phyloP scores from a whole-genome alignment of 1,140 invertebrate genomes.

The Armadillidium nasatum region DNA sequence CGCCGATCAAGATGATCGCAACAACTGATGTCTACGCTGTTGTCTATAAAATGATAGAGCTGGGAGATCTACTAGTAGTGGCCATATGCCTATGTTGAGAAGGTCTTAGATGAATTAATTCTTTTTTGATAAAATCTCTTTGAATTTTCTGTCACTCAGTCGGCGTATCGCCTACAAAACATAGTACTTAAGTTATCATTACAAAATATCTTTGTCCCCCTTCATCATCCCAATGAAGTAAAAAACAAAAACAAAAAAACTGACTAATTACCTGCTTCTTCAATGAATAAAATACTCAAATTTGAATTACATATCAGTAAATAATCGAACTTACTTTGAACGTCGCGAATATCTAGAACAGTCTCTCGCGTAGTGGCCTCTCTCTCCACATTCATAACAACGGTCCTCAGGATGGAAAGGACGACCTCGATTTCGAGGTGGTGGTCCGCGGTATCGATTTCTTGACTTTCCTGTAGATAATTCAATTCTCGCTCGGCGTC shows the following conservation, averaged over 20 bases:
- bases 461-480: constrained; percentile 19
- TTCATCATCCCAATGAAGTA: not conserved
- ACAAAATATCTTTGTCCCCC: not conserved
- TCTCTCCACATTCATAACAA: constrained; percentile 28
- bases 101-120: not conserved
- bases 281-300: not conserved
- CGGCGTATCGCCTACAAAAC: constrained; percentile 1
- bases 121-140: no score
- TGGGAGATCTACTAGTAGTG: not conserved
- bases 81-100: not conserved
- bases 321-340: not conserved
- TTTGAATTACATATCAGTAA: no score
- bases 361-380: constrained; percentile 27
- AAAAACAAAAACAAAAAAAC: no score
- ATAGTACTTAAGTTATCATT: not conserved
- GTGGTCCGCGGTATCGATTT: constrained; percentile 22
- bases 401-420: constrained; percentile 29
- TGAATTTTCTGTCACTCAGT: not conserved
- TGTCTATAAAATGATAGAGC: not conserved
- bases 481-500: constrained; percentile 20
- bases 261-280: not conserved
- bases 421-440: constrained; percentile 20
- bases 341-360: constrained; percentile 21
- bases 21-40: not conserved
- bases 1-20: constrained; percentile 1